A percentile compares a stretch with the other conserved stretches of the same genome.
These are phyloP conservation scores for Protobothrops mucrosquamatus DNA, from an alignment of 2,113 vertebrate species.

Conservation along the genomic window DNA sequence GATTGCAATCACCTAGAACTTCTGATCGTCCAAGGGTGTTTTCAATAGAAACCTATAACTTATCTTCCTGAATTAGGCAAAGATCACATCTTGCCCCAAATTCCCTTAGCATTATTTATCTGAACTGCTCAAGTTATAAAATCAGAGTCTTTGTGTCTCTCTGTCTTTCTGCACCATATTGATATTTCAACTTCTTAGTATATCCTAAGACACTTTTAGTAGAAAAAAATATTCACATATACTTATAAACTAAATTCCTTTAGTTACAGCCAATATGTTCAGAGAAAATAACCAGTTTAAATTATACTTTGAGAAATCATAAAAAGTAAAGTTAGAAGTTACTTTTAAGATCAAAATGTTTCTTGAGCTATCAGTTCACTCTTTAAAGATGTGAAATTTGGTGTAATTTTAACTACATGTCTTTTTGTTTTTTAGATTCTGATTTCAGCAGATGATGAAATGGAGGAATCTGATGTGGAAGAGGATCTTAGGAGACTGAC, in stretches of 20 bases:
- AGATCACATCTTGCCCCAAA: neutral
- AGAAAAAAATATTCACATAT: neutral
- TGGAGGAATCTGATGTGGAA: conserved; percentile 91
- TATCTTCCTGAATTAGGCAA: neutral
- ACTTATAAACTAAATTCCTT: neutral
- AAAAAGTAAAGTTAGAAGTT: neutral
- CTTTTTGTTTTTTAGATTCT: conserved; percentile 80
- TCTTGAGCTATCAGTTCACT: neutral
- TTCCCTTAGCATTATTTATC: neutral
- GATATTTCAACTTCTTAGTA: neutral
- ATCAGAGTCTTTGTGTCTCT: neutral
- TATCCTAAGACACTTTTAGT: neutral
- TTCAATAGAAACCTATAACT: neutral
- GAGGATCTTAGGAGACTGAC: conserved; percentile 87
- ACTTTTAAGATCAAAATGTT: neutral
- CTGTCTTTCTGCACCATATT: neutral
- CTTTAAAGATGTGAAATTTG: neutral
- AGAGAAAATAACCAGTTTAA: neutral
- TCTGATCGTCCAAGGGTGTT: neutral
- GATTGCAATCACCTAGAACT: neutral
- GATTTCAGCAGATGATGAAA: conserved; percentile 96
- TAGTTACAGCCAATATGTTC: neutral
- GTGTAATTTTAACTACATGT: neutral
- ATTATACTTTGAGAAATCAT: neutral
- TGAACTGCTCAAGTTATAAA: neutral